Conservation (phyloP, 2,113 vertebrate species). For the Vicugna pacos region DNA sequence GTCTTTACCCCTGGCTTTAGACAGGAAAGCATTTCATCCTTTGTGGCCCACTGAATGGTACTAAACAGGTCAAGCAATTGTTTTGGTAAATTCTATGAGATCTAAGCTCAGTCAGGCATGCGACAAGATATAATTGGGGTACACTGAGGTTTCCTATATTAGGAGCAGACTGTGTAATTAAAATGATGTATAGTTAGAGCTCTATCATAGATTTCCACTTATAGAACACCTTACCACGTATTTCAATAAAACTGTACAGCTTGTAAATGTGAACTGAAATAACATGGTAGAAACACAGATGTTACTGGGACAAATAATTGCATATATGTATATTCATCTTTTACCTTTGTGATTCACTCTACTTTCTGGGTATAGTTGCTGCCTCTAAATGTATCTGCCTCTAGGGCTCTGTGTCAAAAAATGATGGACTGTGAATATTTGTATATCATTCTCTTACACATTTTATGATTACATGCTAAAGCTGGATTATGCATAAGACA, state of each 20-base stretch:
- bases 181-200: background rate
- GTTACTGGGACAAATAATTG: background rate
- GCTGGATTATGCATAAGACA: background rate
- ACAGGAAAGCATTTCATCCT: background rate
- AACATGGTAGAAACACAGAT: background rate
- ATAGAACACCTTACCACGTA: background rate
- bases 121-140: background rate
- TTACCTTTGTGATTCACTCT: background rate
- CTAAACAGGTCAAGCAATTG: background rate
- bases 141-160: background rate
- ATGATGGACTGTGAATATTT: background rate
- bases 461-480: background rate
- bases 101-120: background rate
- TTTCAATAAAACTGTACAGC: background rate
- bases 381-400: background rate
- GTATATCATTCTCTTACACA: background rate
- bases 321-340: background rate
- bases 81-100: constrained; percentile 11
- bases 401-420: background rate
- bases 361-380: background rate
- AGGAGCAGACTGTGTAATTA: background rate
- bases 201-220: background rate
- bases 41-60: background rate
- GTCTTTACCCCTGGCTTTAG: background rate
- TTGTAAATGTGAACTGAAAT: background rate